phyloP scores from a whole-genome alignment of 2,113 vertebrate species.

The Cynopterus brachyotis region DNA sequence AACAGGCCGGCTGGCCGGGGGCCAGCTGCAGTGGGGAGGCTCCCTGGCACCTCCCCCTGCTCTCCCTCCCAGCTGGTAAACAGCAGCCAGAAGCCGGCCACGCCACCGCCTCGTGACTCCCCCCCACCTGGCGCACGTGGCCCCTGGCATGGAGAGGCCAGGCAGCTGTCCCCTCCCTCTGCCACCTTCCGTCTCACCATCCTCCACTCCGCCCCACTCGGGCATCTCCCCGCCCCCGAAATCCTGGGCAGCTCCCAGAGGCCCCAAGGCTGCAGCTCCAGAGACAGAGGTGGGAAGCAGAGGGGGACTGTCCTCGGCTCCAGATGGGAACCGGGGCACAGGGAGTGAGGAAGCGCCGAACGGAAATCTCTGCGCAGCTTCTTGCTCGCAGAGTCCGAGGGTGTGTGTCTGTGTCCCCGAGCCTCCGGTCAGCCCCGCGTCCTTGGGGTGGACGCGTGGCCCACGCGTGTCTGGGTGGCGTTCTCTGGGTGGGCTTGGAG shows the following conservation, averaged over 20 bases:
- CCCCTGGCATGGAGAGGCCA: conserved; percentile 51
- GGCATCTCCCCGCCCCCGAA: no score
- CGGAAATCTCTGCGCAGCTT: not conserved
- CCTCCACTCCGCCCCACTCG: not conserved
- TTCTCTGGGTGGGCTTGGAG: not conserved
- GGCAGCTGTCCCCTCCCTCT: not conserved
- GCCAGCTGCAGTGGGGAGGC: conserved; percentile 66
- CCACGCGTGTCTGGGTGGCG: not conserved
- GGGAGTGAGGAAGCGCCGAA: not conserved
- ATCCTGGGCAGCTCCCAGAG: not conserved
- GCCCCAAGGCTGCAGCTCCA: not conserved
- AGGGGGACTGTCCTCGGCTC: not conserved
- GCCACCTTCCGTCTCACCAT: not conserved
- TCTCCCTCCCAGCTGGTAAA: conserved; percentile 73
- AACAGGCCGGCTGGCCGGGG: conserved; percentile 66
- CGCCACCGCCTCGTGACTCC: conserved; percentile 66
- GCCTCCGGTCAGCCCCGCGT: not conserved
- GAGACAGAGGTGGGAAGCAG: not conserved
- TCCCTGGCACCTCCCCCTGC: conserved; percentile 67
- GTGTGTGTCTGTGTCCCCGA: not conserved
- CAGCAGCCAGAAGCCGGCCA: conserved; percentile 66
- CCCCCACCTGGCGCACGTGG: conserved; percentile 62
- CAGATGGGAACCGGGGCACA: not conserved
- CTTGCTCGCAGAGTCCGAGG: not conserved
- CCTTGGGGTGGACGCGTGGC: not conserved